Evolutionary conservation across 2,888 invertebrate genomes (phyloP).

Genomic region (Minunthozetes semirufus): DNA sequence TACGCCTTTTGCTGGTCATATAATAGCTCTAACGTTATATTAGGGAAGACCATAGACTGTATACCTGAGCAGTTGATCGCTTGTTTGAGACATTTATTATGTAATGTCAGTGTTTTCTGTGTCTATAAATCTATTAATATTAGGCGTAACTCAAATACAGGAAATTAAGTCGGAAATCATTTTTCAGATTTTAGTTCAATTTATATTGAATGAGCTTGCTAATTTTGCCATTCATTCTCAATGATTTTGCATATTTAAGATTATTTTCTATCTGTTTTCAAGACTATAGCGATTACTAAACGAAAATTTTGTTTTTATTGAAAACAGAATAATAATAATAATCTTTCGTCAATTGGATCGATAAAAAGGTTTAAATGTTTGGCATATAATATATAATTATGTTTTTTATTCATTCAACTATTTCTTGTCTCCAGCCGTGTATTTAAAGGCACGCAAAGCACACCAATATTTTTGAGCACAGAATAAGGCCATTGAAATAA

Average conservation of each 20-base stretch:
- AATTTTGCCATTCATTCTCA: neutral
- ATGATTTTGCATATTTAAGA: neutral
- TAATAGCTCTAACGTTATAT: neutral
- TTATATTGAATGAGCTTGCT: neutral
- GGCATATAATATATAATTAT: neutral
- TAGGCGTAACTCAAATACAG: neutral
- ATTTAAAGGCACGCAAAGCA: slow-evolving; percentile 3
- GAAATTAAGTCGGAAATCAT: slow-evolving; percentile 14
- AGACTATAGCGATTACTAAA: neutral
- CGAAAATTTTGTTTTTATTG: neutral
- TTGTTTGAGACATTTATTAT: neutral
- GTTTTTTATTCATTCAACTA: neutral
- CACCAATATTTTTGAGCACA: neutral
- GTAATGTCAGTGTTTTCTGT: neutral
- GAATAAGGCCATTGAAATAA: neutral
- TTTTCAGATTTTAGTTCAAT: slow-evolving; percentile 4
- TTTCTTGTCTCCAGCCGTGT: neutral
- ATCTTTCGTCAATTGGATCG: slow-evolving; percentile 3
- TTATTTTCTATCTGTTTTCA: neutral
- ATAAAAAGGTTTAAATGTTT: neutral
- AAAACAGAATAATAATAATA: neutral
- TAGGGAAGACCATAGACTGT: too few species aligned
- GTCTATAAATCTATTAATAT: neutral
- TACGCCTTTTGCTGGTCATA: slow-evolving; percentile 11
- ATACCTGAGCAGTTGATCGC: neutral